Evolutionary conservation across 2,113 vertebrate genomes (phyloP), one percentile per base, ranked within the genome.

Genomic region (Sterrhoptilus dennistouni): DNA sequence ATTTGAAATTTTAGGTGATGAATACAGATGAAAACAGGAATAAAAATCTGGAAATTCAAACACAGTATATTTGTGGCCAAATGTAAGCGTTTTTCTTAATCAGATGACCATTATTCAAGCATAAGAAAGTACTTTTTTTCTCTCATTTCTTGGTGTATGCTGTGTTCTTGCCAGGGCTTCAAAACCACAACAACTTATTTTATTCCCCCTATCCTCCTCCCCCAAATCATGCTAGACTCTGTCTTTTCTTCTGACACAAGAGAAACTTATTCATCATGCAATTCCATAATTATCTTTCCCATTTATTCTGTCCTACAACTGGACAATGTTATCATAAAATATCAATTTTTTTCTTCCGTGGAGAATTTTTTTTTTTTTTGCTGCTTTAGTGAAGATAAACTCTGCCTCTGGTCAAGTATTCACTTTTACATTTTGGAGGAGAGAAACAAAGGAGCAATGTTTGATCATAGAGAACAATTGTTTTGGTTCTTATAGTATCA

Each of bases 201-300:
- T 29, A 10, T 24, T 13, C 0, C 3, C 6, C 4, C 5, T 16
- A 3, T 18, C 6, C 18, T 23, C 6, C 17, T 72, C 15, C 7
- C 2, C 0, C 13, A 35, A 70, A 56, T 76, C 23, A 14, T 8
- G 2, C 3, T n/a, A 29, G 10, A 18, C 6, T 52, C 19, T 21
- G 8, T 59, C 35, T 54, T 66, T 31, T 56, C 76, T 64, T 40
- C 24, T 66, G 10, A 47, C 4, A 45, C 6, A 36, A 14, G 19
- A 77, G 14, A 47, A 72, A 72, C 2, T 29, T 66, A 27, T 28
- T 76, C 7, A 18, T 52, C 16, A 9, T 47, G 1, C 23, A 47
- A 31, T 87, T 78, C n/a, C n/a, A 31, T 38, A 44, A 53, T 49
- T 47, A n/a, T 63, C 14, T 78, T 68, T 83, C 29, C 11, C 10